These are phyloP conservation scores for Esox masquinongy DNA, from an alignment of 2,797 vertebrate species.

Conservation along the genomic window DNA sequence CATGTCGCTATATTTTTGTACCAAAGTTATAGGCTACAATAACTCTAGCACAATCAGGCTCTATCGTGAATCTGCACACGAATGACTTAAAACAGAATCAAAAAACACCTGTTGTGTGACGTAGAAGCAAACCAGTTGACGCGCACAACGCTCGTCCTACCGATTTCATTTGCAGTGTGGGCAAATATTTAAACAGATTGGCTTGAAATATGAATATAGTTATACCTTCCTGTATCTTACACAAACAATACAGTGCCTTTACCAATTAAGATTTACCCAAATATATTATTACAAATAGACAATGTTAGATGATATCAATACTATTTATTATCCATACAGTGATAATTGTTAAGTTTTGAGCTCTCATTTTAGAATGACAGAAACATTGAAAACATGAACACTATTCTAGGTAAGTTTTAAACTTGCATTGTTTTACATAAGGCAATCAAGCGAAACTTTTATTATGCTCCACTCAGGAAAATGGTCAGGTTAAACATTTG, in stretches of 20 bases:
- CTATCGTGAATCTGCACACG: not conserved
- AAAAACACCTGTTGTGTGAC: not conserved
- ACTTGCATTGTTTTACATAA: not conserved
- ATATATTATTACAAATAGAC: not conserved
- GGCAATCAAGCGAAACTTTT: not conserved
- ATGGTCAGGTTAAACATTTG: not conserved
- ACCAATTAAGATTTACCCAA: not conserved
- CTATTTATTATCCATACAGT: not conserved
- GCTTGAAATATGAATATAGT: not conserved
- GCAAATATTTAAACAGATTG: not conserved
- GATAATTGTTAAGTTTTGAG: not conserved
- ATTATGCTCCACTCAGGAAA: not conserved
- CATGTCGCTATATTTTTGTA: conserved; percentile 4
- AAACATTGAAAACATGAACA: not conserved
- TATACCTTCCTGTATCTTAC: not conserved
- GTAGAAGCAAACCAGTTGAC: not conserved
- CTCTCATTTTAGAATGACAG: not conserved
- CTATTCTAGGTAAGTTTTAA: not conserved
- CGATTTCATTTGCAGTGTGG: not conserved
- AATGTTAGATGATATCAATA: not conserved
- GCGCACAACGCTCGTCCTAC: not conserved
- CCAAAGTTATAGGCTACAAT: not conserved
- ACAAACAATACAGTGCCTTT: not conserved
- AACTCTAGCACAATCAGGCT: not conserved
- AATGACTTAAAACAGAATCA: not conserved